Conservation (phyloP, 1,140 invertebrate species). For the Drosophila sp. region DNA sequence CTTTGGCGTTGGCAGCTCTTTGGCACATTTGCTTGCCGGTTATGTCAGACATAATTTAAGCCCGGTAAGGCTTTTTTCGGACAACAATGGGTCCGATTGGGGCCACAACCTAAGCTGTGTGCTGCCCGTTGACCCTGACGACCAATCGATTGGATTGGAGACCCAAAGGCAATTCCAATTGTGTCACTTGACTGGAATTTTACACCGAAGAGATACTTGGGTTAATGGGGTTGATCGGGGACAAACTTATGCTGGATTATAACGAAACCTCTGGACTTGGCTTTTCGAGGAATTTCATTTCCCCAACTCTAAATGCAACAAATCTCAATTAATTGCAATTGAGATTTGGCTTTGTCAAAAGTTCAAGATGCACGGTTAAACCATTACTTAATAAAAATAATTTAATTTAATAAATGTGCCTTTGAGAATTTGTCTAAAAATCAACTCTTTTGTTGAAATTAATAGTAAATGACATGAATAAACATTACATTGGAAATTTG, state of each 20-base stretch:
- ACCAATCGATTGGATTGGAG: slow-evolving; percentile 74
- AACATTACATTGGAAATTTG: no score
- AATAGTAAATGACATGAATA: no score
- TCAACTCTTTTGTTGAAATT: no score
- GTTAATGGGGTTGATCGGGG: slow-evolving; percentile 30
- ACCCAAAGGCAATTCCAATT: slow-evolving; percentile 64
- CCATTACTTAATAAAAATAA: no score
- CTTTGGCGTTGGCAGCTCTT: slow-evolving; percentile 54
- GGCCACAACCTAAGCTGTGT: slow-evolving; percentile 72
- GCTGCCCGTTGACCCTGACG: slow-evolving; percentile 72
- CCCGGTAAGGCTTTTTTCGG: slow-evolving; percentile 53
- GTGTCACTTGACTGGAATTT: slow-evolving; percentile 64
- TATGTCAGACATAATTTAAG: slow-evolving; percentile 81
- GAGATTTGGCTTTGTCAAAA: no score
- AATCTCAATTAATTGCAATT: background rate
- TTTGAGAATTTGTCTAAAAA: no score
- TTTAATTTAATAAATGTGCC: no score
- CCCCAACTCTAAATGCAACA: background rate
- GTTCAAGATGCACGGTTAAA: no score
- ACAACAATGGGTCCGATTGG: slow-evolving; percentile 45
- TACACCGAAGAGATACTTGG: slow-evolving; percentile 18
- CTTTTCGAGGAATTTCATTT: background rate
- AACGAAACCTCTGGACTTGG: background rate
- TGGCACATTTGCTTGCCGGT: slow-evolving; percentile 62
- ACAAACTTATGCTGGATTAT: slow-evolving; percentile 22